Evolutionary conservation across 1,140 invertebrate species (phyloP).

Genomic region (Drosophila kanapiae): DNA sequence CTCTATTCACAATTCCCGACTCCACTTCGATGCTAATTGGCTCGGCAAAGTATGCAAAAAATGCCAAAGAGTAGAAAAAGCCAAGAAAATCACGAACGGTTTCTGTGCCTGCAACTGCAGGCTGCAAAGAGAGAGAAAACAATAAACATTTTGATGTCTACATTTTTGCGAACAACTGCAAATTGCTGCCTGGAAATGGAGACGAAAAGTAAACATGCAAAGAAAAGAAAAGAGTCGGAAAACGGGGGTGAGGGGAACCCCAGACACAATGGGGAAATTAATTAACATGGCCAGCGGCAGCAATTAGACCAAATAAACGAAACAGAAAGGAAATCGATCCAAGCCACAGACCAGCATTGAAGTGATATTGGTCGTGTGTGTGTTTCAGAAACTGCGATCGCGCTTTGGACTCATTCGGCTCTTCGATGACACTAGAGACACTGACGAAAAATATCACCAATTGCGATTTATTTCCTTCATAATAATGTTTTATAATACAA

Average conservation of each 20-base stretch:
- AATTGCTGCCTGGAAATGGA: constrained; percentile 49
- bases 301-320: constrained; percentile 52
- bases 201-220: constrained; percentile 61
- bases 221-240: neutral
- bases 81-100: constrained; percentile 70
- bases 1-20: constrained; percentile 45
- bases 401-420: neutral
- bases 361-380: constrained; percentile 8
- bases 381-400: constrained; percentile 9
- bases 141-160: constrained; percentile 49
- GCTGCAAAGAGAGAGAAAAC: constrained; percentile 33
- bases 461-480: too few species aligned
- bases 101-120: constrained; percentile 28
- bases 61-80: constrained; percentile 56
- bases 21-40: constrained; percentile 59
- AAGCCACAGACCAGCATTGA: neutral
- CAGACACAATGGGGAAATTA: constrained; percentile 42
- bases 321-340: constrained; percentile 44
- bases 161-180: constrained; percentile 32
- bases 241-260: neutral
- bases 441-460: neutral
- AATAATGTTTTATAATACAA: too few species aligned
- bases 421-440: constrained; percentile 16
- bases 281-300: constrained; percentile 56
- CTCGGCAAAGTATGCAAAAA: constrained; percentile 63